Base-by-base conservation (phyloP, 2,888 invertebrate genomes). In the Drosophila prolongata region DNA sequence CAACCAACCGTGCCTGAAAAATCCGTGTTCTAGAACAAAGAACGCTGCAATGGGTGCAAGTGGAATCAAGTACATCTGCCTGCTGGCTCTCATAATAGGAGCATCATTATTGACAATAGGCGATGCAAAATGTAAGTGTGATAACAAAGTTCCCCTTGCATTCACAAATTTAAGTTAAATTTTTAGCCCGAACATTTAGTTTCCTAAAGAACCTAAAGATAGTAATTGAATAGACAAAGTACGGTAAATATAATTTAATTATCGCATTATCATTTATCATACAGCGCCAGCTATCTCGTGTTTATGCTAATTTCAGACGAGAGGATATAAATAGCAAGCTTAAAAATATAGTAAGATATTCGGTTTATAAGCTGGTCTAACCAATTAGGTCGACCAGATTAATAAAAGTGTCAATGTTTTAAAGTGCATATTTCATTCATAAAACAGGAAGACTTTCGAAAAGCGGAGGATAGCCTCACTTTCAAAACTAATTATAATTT, bases 81-180 rank as follows among this genome's bases (percentile, higher is more conserved):
- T 80, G 46, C 16, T 53, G 34, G 58, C 57, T 49, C 11, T 76
- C 50, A 43, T 80, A 67, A 67, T 77, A 6, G 53, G 24, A 40
- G 35, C 47, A 56, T 53, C 57, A n/a, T 34, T 58, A 11, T 19
- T 64, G 38, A 40, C 62, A 58, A 68, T 38, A 10, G 16, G 38
- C 24, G 44, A 44, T 6, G 49, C 53, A 38, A 69, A 68, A 37
- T 57, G 84, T 84, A 85, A 87, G 86, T 55, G 30, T 6, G 11
- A 13, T 19, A 6, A 34, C 27, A 11, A 24, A 16, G 14, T 10
- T 2, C 16, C 14, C 16, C 13, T 13, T 10, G 14, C 6, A 11
- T 6, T 27, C 11, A 16, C 0, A 19, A 43, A 10, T 1, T 19
- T 30, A 3, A 30, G 2, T 30, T 30, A 35, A 6, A 11, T 16